Base-by-base conservation (phyloP, 1,140 invertebrate genomes). In the Protaetia brevitarsis region DNA sequence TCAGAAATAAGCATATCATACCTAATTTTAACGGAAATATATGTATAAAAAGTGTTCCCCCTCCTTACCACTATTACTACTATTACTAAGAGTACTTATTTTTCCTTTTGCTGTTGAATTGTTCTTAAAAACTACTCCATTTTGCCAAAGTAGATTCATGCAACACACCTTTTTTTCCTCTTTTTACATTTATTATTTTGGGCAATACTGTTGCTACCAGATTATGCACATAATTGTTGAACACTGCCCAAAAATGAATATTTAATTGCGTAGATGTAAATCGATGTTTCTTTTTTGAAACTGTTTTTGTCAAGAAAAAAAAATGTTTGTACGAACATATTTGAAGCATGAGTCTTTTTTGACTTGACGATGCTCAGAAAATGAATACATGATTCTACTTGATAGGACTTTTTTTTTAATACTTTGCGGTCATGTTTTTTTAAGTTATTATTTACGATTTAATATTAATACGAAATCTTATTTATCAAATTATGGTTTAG, bases 131-230 rank as follows among this genome's bases (percentile, higher is more conserved):
- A 23, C 41, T 51, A 10, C 26, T 51, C 41, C 19, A 10, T 51
- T 51, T 51, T 51, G 41, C 41, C 41, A 51, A 51, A 51, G 41
- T 51, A 51, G 41, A 51, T 51, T 51, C 21, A 26, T 51, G 41
- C 41, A 51, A 8, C 13, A 51, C 41, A 23, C 21, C 19, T 51
- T 41, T 41, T 13, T 41, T 13, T 41, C 7, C 37, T 16, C 11
- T 37, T 13, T 37, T 37, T 37, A 13, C 5, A 51, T 51, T 51
- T 1, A 51, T 51, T 51, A 23, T 51, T 51, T 51, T 51, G 41
- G 41, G 41, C 41, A 23, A 51, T 51, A 19, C 21, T 23, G n/a
- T 51, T 23, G 16, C 21, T 51, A 51, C 41, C 41, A 51, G 26
- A 13, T 51, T 23, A 8, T 51, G 41, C 41, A 51, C 41, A 51